Conservation (phyloP, 1,140 invertebrate genomes). For the Achatina immaculata region DNA sequence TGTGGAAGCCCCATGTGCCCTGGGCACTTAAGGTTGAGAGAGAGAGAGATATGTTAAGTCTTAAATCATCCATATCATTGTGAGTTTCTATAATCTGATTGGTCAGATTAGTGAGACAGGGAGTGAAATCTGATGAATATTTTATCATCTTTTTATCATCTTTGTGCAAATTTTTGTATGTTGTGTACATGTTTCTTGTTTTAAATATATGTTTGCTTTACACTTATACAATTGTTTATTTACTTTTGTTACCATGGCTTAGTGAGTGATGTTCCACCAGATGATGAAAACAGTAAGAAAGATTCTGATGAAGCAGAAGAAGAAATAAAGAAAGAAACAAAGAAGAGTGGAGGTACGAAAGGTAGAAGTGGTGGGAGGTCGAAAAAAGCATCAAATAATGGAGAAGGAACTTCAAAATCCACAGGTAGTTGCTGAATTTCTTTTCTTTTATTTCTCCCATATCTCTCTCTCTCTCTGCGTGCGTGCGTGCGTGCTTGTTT, state of each 20-base stretch:
- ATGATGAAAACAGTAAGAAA: constrained; percentile 30
- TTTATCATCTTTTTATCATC: background rate
- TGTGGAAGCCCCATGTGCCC: too few relatives aligned
- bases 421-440: background rate
- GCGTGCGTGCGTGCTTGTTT: too few relatives aligned
- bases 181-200: background rate
- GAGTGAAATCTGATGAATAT: background rate
- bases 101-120: background rate
- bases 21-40: too few relatives aligned
- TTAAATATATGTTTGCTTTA: too few relatives aligned
- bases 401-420: background rate
- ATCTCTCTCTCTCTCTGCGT: too few relatives aligned
- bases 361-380: constrained; percentile 23
- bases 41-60: too few relatives aligned
- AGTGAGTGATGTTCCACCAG: constrained; percentile 29
- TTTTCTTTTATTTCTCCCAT: background rate
- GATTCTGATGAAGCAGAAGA: constrained; percentile 18
- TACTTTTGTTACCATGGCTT: too few relatives aligned
- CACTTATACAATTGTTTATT: too few relatives aligned
- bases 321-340: constrained; percentile 18
- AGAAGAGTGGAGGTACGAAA: constrained; percentile 33
- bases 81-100: too few relatives aligned
- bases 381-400: background rate
- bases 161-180: background rate
- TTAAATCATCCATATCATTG: too few relatives aligned